Evolutionary conservation across 2,113 vertebrate species (phyloP).

Genomic region (Macquaria australasica): DNA sequence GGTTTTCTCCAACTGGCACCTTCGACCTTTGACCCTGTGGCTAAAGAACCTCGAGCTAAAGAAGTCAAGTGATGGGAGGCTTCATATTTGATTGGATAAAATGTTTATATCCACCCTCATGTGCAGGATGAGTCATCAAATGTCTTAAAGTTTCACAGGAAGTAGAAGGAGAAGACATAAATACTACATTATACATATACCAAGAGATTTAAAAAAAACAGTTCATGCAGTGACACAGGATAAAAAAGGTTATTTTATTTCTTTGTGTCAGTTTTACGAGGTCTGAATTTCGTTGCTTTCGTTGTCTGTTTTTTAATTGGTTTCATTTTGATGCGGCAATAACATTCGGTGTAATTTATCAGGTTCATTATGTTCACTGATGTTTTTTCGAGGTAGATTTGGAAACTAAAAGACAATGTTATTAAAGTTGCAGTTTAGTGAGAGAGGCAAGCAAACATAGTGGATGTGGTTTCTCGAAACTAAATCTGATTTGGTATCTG

Average conservation of each 20-base stretch:
- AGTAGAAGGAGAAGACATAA: neutral
- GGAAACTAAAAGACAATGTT: constrained; percentile 1
- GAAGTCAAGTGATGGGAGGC: neutral
- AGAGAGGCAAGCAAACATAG: neutral
- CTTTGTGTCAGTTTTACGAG: neutral
- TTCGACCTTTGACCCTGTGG: neutral
- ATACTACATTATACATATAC: neutral
- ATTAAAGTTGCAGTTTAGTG: neutral
- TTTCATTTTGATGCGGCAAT: constrained; percentile 6
- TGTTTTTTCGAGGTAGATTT: constrained; percentile 1
- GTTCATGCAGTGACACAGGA: neutral
- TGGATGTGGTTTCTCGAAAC: no score
- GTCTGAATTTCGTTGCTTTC: neutral
- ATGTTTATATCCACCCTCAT: neutral
- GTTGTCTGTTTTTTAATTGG: constrained; percentile 35
- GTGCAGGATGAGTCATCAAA: neutral
- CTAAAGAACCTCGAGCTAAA: neutral
- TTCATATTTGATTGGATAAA: neutral
- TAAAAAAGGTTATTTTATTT: neutral
- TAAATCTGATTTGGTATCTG: neutral
- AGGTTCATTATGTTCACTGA: constrained; percentile 18
- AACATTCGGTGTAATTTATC: constrained; percentile 5
- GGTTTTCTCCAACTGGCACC: neutral
- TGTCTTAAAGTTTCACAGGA: neutral
- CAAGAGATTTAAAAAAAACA: neutral